Evolutionary conservation across 1,140 invertebrate genomes (phyloP), one percentile per base, ranked within the genome.

Genomic region (Lepidostoma basale): DNA sequence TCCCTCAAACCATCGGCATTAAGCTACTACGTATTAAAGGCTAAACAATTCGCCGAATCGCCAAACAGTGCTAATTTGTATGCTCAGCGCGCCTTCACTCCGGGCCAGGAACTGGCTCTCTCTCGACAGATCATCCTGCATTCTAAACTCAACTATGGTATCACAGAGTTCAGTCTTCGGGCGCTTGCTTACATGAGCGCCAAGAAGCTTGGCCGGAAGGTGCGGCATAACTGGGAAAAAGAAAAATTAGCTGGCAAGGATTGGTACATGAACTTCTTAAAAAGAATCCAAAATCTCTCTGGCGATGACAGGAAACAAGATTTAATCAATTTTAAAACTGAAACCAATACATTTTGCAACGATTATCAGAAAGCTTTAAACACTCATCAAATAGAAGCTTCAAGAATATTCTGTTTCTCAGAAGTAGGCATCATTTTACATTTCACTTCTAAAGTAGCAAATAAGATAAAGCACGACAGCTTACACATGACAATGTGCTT

Each of bases 341-440:
- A 54, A 16, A 28, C 18, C 3, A 20, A 54, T 54, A 30, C 30
- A 10, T 54, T 54, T 14, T 54, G 23, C 18, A 16, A 12, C 14
- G 30, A 14, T 16, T 54, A 28, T 9, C n/a, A 54, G n/a, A 12
- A 26, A 0, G 23, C 26, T 6, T 4, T 30, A 28, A 12, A 54
- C 8, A n/a, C n/a, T 5, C 5, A 28, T 28, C 6, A 18, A 54
- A 5, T 30, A 30, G 14, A n/a, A 54, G 49, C 49, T 14, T 9
- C 25, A n/a, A 54, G 49, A 54, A 54, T 54, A 12, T 54, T 28
- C 26, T 16, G 20, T 30, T 28, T 54, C 25, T 54, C n/a, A 3
- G 49, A 54, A 54, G 26, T 54, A 16, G 49, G 30, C 16, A 14
- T 54, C n/a, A n/a, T n/a, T n/a, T n/a, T n/a, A n/a, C n/a, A n/a